Base-by-base conservation (phyloP, 2,888 invertebrate species). In the Dicyrtoma fusca region DNA sequence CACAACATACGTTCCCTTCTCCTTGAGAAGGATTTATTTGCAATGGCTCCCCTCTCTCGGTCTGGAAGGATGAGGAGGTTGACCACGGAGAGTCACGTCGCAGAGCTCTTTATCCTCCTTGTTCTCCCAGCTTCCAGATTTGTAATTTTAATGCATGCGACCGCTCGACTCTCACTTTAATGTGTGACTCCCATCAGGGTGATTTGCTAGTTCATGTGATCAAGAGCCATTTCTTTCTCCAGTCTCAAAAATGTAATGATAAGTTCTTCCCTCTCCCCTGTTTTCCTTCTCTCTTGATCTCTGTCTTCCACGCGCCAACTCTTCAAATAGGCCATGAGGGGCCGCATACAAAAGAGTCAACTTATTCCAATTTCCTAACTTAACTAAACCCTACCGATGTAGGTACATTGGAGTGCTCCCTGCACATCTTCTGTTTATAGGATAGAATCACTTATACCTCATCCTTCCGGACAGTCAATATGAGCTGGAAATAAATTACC, bases 121-220 rank as follows among this genome's bases (percentile, higher is more conserved):
- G 8, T 19, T 19, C n/a, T 53, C 19, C 53, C 21, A n/a, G 21
- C 19, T 53, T 23, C 53, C 19, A 53, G 19, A 21, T 17, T 53
- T 53, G 55, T 26, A 69, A 69, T 59, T 69, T 47, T 57, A 44
- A 69, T 44, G 53, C 68, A 55, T 55, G 53, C 26, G 57, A 59
- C 17, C 69, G 69, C 47, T 25, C n/a, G 25, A 26, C 49, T 62
- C 62, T 69, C 51, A 49, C 34, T 69, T 62, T 62, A 69, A 61
- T 62, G 47, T 69, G 69, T 51, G 69, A 62, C 21, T 69, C 69
- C 69, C 69, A 69, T 69, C 62, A 69, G 69, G 49, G 69, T 62
- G 62, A 69, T 69, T 69, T 69, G 26, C 51, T 61, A 62, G 69
- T 49, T 69, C 51, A 69, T 61, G 62, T 49, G 69, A 61, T 19